Evolutionary conservation across 1,140 invertebrate species (phyloP), one percentile per base, ranked within the genome.

Genomic region (Macrobrachium nipponense): DNA sequence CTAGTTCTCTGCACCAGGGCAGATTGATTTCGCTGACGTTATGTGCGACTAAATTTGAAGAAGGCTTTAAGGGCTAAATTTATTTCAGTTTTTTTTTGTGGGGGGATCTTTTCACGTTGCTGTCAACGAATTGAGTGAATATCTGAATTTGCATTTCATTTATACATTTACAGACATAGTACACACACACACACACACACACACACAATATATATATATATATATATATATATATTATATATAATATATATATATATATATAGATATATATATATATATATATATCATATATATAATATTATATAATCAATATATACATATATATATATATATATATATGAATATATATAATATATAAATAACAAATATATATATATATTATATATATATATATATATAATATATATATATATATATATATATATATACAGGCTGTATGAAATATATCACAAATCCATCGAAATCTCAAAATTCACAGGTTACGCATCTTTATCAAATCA

Each of bases 221-320:
- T 36, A 72, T 36, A 72, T 36, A 72, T 36, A 72, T 72, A 72
- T 23, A 23, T n/a, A 72, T 36, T 36, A 36, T 36, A 36, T 36
- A 36, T 36, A 36, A 36, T 36, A 36, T 36, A 36, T 36, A 36
- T 36, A 36, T 4, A 36, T 36, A 36, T 4, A 23, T 5, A 72
- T 5, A 72, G 2, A 72, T 5, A 72, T 23, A 72, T 23, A 72
- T 23, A 72, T 23, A 72, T 23, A 60, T 14, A 80, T 18, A 80
- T 60, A 80, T 60, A 80, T 60, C n/a, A 80, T 80, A 80, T 80
- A 23, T 18, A 15, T 23, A 72, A n/a, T n/a, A n/a, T n/a, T 23
- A 72, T 72, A 72, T 23, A 23, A n/a, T n/a, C n/a, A n/a, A n/a
- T 72, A 72, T 72, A 72, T 72, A 72, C 7, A 72, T 72, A 18